Evolutionary conservation across 2,888 invertebrate species (phyloP), one percentile per base, ranked within the genome.

Genomic region (Amaurobius ferox): DNA sequence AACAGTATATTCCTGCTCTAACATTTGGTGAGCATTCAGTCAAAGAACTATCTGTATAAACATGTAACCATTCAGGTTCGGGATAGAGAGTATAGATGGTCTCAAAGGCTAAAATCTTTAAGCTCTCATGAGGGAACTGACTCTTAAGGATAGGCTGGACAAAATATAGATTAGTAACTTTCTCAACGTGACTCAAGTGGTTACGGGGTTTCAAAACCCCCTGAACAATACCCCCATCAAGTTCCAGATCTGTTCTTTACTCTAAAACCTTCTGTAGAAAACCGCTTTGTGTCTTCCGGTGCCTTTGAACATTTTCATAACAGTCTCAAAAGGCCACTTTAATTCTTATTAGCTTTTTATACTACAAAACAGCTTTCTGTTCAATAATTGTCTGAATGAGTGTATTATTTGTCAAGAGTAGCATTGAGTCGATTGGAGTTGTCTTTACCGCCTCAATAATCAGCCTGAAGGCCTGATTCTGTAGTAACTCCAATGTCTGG

Each of bases 361-460:
- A 67, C 16, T 35, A 35, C n/a, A 67, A n/a, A 32, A 67, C n/a
- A n/a, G n/a, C n/a, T n/a, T n/a, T n/a, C n/a, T n/a, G n/a, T n/a
- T n/a, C n/a, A n/a, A n/a, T n/a, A 16, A 67, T 32, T n/a, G 16
- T 9, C 19, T 35, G 6, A 2, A 32, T 67, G 35, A 13, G 35
- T 67, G 35, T 67, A n/a, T 16, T 67, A 67, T 32, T 32, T 19
- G 67, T 67, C 7, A 35, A 16, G n/a, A 67, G n/a, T 35, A 67
- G 67, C 3, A 67, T 16, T 32, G 67, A 67, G 67, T 67, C 67
- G 30, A 19, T 67, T 16, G 67, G 67, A 32, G 35, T 67, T 3
- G 67, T 67, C 67, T 35, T 67, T 23, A 67, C 67, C 23, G 35
- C 32, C n/a, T 35, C 67, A 67, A 67, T 19, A 2, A 67, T n/a